Evolutionary conservation across 2,888 invertebrate species (phyloP).

Genomic region (Myathropa florea): DNA sequence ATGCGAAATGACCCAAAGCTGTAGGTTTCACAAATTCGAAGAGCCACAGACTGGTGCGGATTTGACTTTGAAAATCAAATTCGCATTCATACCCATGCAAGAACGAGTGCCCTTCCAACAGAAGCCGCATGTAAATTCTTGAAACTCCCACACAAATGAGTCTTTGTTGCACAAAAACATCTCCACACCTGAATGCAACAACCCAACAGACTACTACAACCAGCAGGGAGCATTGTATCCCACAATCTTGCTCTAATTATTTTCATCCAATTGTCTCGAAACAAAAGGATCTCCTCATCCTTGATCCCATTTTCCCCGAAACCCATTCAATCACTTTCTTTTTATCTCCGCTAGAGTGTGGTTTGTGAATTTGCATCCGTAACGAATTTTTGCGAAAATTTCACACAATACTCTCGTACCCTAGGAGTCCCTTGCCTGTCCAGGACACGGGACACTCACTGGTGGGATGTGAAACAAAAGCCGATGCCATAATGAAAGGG

Average conservation of each 20-base stretch:
- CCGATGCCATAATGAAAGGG: conserved; percentile 29
- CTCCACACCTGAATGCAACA: background rate
- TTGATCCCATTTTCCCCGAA: conserved; percentile 48
- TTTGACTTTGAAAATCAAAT: background rate
- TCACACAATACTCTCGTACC: background rate
- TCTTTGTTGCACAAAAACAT: background rate
- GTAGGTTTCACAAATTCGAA: too few relatives aligned
- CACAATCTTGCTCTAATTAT: conserved; percentile 33
- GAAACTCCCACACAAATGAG: background rate
- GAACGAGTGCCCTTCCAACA: background rate
- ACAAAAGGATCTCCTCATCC: background rate
- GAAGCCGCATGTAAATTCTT: background rate
- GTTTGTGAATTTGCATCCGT: conserved; percentile 27
- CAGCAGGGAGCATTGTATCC: background rate
- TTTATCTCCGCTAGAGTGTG: background rate
- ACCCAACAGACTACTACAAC: background rate
- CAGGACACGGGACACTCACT: background rate
- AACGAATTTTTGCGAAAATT: conserved; percentile 30
- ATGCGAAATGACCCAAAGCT: too few relatives aligned
- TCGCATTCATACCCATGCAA: background rate
- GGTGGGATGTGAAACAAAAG: conserved; percentile 17
- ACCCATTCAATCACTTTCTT: background rate
- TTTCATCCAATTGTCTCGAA: background rate
- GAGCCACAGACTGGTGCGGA: too few relatives aligned
- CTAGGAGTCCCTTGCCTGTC: background rate